Evolutionary conservation across 2,888 invertebrate genomes (phyloP).

Genomic region (Chloroclysta siterata): DNA sequence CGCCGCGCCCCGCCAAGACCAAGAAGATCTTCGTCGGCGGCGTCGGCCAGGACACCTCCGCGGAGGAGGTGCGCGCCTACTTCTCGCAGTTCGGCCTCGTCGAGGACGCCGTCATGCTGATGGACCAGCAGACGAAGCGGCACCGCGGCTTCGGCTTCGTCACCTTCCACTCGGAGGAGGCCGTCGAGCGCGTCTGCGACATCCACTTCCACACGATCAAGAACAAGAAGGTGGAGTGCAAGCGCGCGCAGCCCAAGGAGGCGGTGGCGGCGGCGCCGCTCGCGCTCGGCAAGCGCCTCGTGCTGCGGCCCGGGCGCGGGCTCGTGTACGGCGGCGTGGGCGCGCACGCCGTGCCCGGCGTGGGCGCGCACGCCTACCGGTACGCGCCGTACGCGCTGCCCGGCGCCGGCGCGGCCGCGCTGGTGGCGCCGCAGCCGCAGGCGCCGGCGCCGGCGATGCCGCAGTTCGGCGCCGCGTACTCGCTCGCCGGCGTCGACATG

Average conservation of each 20-base stretch:
- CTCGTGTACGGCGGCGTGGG: constrained; percentile 83
- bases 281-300: constrained; percentile 90
- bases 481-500: constrained; percentile 95
- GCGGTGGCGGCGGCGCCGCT: constrained; percentile 88
- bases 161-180: constrained; percentile 95
- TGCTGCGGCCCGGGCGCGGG: constrained; percentile 88
- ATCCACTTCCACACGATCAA: constrained; percentile 97
- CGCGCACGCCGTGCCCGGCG: constrained; percentile 50
- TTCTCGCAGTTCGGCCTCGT: constrained; percentile 96
- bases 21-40: constrained; percentile 97
- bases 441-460: constrained; percentile 86
- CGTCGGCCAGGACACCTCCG: constrained; percentile 95
- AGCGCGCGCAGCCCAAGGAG: constrained; percentile 96
- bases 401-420: constrained; percentile 58
- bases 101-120: constrained; percentile 96
- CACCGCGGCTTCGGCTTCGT: constrained; percentile 96
- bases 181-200: constrained; percentile 96
- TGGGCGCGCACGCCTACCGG: constrained; percentile 76
- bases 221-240: constrained; percentile 95
- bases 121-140: constrained; percentile 97
- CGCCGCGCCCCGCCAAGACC: constrained; percentile 94
- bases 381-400: constrained; percentile 84
- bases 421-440: constrained; percentile 81
- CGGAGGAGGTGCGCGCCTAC: constrained; percentile 95
- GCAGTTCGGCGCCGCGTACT: constrained; percentile 90